These are phyloP conservation scores for Prosopocoilus inquinatus DNA, from an alignment of 2,888 invertebrate species.

Conservation along the genomic window DNA sequence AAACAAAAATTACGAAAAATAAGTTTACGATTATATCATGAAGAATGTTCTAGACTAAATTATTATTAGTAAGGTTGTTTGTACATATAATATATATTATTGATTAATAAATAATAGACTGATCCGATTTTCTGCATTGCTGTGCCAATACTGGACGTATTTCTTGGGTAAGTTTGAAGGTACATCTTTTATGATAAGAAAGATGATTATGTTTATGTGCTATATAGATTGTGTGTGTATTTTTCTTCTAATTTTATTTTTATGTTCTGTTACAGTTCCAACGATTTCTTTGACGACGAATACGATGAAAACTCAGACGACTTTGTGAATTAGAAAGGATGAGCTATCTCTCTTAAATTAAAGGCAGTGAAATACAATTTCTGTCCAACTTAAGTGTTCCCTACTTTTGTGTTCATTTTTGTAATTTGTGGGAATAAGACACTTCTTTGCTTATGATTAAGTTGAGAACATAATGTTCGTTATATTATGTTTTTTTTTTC, in stretches of 20 bases:
- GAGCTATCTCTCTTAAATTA: constrained; percentile 10
- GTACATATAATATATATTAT: constrained; percentile 14
- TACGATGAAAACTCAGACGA: constrained; percentile 3
- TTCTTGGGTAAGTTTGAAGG: not conserved
- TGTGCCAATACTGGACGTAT: constrained; percentile 32
- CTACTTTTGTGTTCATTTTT: constrained; percentile 31
- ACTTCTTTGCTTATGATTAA: constrained; percentile 2
- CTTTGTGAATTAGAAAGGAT: constrained; percentile 13
- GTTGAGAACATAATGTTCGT: constrained; percentile 6
- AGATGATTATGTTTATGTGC: not conserved
- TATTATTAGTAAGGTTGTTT: constrained; percentile 9
- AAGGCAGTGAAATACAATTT: constrained; percentile 13
- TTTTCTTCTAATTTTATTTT: constrained; percentile 3
- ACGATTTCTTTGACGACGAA: constrained; percentile 3
- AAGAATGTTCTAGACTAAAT: not conserved
- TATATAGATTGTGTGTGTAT: not conserved
- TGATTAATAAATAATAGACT: constrained; percentile 41
- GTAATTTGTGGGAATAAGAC: constrained; percentile 24
- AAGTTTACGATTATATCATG: not conserved
- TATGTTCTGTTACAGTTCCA: constrained; percentile 8
- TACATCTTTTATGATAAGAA: not conserved
- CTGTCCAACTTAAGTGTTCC: constrained; percentile 20
- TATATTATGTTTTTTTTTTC: constrained; percentile 7
- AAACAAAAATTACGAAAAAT: not conserved
- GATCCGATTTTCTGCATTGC: constrained; percentile 44